These are phyloP conservation scores for Conops quadrifasciatus DNA, from an alignment of 2,888 invertebrate species.

Conservation along the genomic window DNA sequence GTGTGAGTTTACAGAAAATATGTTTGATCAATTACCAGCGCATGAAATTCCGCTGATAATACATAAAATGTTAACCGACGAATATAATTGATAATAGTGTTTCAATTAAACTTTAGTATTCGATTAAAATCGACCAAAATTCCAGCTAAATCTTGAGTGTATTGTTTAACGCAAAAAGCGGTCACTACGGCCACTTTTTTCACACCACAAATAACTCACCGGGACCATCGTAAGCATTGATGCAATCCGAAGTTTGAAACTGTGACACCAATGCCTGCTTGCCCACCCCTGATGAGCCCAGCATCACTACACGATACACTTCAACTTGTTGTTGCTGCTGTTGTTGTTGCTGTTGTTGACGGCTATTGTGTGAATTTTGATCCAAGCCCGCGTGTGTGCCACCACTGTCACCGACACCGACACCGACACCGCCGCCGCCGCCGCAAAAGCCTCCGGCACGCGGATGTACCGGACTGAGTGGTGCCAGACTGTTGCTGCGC, in stretches of 20 bases:
- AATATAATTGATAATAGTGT: background rate
- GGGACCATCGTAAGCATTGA: conserved; percentile 91
- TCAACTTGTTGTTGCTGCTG: conserved; percentile 66
- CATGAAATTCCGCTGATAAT: no score
- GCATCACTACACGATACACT: conserved; percentile 76
- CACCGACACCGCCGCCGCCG: conserved; percentile 44
- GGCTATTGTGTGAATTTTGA: conserved; percentile 19
- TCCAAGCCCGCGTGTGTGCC: conserved; percentile 34
- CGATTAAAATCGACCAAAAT: background rate
- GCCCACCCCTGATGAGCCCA: conserved; percentile 83
- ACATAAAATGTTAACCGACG: background rate
- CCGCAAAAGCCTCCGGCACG: conserved; percentile 51
- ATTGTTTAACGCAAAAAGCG: no score
- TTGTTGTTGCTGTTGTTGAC: conserved; percentile 46
- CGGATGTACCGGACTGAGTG: conserved; percentile 68
- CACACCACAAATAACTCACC: conserved; percentile 66
- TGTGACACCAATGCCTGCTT: conserved; percentile 87
- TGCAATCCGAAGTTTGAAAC: conserved; percentile 93
- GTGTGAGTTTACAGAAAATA: background rate
- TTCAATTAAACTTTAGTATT: background rate
- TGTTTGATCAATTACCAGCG: background rate
- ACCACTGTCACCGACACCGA: no score
- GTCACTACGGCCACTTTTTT: background rate
- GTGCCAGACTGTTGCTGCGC: conserved; percentile 82
- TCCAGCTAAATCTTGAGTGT: background rate